These are phyloP conservation scores for Cyprinodon diabolis DNA, from an alignment of 2,797 vertebrate species.

Conservation along the genomic window DNA sequence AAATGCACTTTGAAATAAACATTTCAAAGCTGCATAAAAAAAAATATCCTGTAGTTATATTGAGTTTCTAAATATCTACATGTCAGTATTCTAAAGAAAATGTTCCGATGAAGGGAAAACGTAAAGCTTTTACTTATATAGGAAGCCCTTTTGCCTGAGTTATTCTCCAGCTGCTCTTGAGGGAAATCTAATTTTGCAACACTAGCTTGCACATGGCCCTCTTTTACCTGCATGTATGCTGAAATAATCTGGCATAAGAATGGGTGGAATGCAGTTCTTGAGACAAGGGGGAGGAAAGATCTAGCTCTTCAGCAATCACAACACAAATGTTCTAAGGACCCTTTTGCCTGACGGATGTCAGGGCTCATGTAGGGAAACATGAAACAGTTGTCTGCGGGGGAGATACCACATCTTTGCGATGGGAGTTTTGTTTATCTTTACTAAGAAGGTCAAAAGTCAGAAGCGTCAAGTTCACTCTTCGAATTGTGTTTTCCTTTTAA, in stretches of 20 bases:
- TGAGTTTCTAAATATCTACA: background rate
- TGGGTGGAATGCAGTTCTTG: slow-evolving; percentile 70
- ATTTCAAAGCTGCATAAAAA: background rate
- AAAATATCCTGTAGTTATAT: background rate
- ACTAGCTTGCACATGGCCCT: slow-evolving; percentile 9
- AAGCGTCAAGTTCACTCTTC: slow-evolving; percentile 27
- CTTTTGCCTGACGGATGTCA: slow-evolving; percentile 60
- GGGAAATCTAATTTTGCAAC: slow-evolving; percentile 1
- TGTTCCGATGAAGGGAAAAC: background rate
- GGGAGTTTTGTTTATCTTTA: slow-evolving; percentile 48
- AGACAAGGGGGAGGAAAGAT: slow-evolving; percentile 54
- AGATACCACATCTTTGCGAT: slow-evolving; percentile 39
- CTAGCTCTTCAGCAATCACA: slow-evolving; percentile 53
- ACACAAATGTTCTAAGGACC: slow-evolving; percentile 72
- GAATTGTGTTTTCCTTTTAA: slow-evolving; percentile 22
- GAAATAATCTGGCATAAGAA: slow-evolving; percentile 62
- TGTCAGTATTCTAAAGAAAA: background rate
- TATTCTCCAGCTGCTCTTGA: background rate
- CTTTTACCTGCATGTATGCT: slow-evolving; percentile 60
- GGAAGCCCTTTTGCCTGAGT: background rate
- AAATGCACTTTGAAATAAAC: too few relatives aligned
- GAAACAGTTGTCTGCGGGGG: slow-evolving; percentile 58
- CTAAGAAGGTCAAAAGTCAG: slow-evolving; percentile 47
- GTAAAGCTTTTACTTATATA: background rate
- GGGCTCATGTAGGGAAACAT: slow-evolving; percentile 61